These are phyloP conservation scores for Turritopsis rubra DNA, from an alignment of 30 jellyfish, hydroid and myxozoan species.

Conservation along the genomic window DNA sequence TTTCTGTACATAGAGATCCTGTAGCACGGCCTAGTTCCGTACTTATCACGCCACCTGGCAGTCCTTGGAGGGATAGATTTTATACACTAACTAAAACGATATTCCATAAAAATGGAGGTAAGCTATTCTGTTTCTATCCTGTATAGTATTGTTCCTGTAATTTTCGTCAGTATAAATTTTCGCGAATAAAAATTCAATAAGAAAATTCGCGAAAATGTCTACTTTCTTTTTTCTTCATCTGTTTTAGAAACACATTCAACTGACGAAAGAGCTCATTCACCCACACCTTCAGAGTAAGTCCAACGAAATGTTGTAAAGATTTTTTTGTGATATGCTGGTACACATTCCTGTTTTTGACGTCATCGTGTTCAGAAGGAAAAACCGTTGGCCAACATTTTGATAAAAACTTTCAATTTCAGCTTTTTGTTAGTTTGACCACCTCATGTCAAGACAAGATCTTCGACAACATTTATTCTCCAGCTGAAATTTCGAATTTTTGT, in stretches of 20 bases:
- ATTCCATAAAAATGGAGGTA: constrained; percentile 28
- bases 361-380: too few species aligned
- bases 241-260: constrained; percentile 3
- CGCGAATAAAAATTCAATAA: too few species aligned
- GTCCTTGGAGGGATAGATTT: constrained; percentile 75
- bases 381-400: too few species aligned
- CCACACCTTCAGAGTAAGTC: constrained; percentile 54
- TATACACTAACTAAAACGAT: constrained; percentile 48
- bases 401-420: background rate
- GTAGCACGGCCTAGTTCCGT: constrained; percentile 33
- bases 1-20: background rate
- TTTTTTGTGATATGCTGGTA: background rate
- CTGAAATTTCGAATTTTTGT: too few species aligned
- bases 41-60: constrained; percentile 63
- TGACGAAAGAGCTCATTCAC: background rate
- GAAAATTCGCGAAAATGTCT: too few species aligned
- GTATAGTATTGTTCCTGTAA: background rate
- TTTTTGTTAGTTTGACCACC: too few species aligned
- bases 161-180: background rate
- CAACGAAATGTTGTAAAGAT: background rate
- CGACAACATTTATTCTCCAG: too few species aligned
- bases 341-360: background rate
- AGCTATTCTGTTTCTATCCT: background rate
- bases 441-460: too few species aligned
- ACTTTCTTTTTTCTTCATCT: too few species aligned